Conservation (phyloP, 2,888 invertebrate genomes). For the Chloroclysta siterata region DNA sequence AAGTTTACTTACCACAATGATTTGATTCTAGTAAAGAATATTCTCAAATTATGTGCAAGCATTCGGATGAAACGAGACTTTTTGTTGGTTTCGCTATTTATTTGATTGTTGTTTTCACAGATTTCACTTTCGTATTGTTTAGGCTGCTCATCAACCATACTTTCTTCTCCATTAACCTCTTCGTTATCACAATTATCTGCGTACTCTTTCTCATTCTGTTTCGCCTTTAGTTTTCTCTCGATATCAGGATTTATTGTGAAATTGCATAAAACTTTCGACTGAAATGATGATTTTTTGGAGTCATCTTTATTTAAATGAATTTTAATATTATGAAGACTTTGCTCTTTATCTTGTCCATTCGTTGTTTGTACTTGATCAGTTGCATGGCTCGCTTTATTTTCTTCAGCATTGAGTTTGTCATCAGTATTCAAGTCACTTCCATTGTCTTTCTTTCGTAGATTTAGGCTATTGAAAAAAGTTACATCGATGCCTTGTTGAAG, state of each 20-base stretch:
- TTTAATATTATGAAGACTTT: conserved; percentile 1
- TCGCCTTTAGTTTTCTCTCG: conserved; percentile 30
- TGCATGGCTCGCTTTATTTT: conserved; percentile 7
- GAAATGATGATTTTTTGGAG: not conserved
- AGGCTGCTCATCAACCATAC: not conserved
- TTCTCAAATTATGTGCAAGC: not conserved
- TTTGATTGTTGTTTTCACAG: not conserved
- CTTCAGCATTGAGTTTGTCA: conserved; percentile 6
- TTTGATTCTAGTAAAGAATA: not conserved
- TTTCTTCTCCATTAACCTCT: not conserved
- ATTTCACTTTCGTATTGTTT: not conserved
- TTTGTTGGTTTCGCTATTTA: not conserved
- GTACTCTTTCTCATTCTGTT: conserved; percentile 36
- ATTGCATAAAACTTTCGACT: conserved; percentile 20
- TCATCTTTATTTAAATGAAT: conserved; percentile 19
- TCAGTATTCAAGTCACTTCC: conserved; percentile 8
- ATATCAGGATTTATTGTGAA: conserved; percentile 35
- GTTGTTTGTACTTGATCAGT: not conserved
- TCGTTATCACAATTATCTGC: conserved; percentile 37
- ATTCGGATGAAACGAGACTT: conserved; percentile 5
- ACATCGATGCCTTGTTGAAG: conserved; percentile 4
- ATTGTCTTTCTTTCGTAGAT: conserved; percentile 17
- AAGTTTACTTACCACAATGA: conserved; percentile 19
- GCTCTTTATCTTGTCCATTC: not conserved
- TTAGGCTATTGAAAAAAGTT: conserved; percentile 29